Conservation (phyloP, 2,797 vertebrate genomes). For the Aplochiton taeniatus region DNA sequence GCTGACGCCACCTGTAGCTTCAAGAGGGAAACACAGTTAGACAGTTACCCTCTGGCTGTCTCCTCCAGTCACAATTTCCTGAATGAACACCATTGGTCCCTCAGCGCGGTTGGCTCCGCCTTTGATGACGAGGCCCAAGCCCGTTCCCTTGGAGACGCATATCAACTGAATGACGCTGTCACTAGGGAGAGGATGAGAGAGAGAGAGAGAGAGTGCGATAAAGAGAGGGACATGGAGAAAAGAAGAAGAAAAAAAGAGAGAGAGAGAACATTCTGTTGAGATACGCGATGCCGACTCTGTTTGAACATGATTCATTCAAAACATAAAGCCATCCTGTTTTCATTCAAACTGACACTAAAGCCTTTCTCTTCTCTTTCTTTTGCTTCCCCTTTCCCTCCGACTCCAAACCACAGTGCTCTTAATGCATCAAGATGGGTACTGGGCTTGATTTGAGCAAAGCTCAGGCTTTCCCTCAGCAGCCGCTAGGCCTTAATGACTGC, state of each 20-base stretch:
- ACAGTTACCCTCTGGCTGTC: constrained; percentile 89
- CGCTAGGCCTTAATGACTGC: no score
- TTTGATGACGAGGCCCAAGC: constrained; percentile 85
- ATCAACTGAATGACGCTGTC: constrained; percentile 89
- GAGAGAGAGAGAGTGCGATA: constrained; percentile 14
- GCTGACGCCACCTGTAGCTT: not conserved
- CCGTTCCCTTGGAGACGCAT: constrained; percentile 84
- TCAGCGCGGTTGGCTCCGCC: constrained; percentile 88
- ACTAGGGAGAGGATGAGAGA: constrained; percentile 63
- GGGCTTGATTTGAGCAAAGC: no score
- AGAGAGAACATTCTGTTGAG: not conserved
- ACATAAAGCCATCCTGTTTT: constrained; percentile 2
- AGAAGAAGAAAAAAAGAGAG: not conserved
- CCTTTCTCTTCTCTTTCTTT: constrained; percentile 20
- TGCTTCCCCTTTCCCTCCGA: not conserved
- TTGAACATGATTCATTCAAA: constrained; percentile 6
- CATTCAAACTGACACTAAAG: constrained; percentile 26
- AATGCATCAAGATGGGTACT: no score
- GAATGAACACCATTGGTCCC: constrained; percentile 91
- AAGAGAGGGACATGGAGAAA: not conserved
- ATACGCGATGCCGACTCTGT: not conserved
- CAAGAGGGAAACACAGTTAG: not conserved
- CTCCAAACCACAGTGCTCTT: not conserved
- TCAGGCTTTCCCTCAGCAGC: no score
- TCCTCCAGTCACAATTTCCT: constrained; percentile 88